phyloP scores from a whole-genome alignment of 2,113 vertebrate genomes.

The Callospermophilus lateralis region DNA sequence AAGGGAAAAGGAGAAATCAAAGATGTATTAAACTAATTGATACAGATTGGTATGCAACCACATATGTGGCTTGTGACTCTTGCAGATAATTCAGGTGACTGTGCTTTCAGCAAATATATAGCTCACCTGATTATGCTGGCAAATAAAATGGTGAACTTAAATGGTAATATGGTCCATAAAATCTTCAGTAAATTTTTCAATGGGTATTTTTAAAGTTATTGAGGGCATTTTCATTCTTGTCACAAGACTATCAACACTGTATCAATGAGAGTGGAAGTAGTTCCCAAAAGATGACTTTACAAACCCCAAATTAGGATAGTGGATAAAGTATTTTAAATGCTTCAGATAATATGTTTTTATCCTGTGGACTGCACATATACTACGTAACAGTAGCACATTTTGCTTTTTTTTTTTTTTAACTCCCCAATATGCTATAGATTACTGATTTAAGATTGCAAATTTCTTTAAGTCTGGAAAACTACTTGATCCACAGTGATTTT shows the following conservation, averaged over 20 bases:
- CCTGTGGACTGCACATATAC: background rate
- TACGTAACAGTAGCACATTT: background rate
- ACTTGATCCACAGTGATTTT: background rate
- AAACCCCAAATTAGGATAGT: background rate
- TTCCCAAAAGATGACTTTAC: background rate
- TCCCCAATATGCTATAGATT: background rate
- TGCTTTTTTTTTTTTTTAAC: background rate
- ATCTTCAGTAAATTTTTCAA: background rate
- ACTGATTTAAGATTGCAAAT: background rate
- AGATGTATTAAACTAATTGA: background rate
- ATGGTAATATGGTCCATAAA: background rate
- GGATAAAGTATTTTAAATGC: constrained; percentile 27
- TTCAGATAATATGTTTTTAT: background rate
- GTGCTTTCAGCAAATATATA: background rate
- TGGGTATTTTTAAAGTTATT: background rate
- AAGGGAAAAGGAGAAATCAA: background rate
- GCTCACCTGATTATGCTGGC: background rate
- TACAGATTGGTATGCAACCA: background rate
- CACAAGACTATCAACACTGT: background rate
- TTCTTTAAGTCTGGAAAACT: background rate
- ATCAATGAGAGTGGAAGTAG: background rate
- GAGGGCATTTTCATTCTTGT: background rate
- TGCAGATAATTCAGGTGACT: background rate
- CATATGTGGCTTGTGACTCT: background rate
- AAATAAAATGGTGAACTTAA: background rate